These are phyloP conservation scores for Daptonema setosum DNA, from an alignment of 2,888 invertebrate species.

Conservation along the genomic window DNA sequence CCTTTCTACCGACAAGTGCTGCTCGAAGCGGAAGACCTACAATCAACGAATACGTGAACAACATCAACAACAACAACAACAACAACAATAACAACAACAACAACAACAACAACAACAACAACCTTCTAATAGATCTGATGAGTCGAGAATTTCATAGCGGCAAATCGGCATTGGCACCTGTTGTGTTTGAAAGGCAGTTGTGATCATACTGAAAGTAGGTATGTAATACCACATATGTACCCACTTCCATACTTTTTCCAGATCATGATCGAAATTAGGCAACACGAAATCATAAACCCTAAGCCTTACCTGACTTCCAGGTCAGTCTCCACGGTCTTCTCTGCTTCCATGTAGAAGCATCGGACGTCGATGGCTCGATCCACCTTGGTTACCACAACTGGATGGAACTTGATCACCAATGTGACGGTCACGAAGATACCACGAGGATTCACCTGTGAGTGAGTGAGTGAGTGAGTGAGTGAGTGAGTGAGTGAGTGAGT, in stretches of 20 bases:
- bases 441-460: not conserved
- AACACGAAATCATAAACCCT: not conserved
- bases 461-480: not conserved
- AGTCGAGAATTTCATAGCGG: not conserved
- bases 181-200: not conserved
- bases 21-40: not conserved
- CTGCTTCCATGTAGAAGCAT: slow-evolving; percentile 8
- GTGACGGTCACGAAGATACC: slow-evolving; percentile 6
- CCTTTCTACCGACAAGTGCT: not conserved
- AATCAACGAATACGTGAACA: too few relatives aligned
- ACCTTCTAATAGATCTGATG: too few relatives aligned
- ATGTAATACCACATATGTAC: too few relatives aligned
- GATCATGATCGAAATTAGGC: too few relatives aligned
- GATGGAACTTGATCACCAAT: slow-evolving; percentile 6
- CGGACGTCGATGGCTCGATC: slow-evolving; percentile 4
- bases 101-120: too few relatives aligned
- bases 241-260: too few relatives aligned
- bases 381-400: slow-evolving; percentile 4
- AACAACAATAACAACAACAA: too few relatives aligned
- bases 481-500: too few relatives aligned
- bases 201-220: slow-evolving; percentile 2
- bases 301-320: slow-evolving; percentile 6
- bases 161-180: slow-evolving; percentile 1
- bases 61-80: too few relatives aligned
- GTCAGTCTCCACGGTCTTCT: slow-evolving; percentile 2